Conservation (phyloP, 37 sponge, comb jelly and placozoan genomes). For the Chondrosia reniformis region DNA sequence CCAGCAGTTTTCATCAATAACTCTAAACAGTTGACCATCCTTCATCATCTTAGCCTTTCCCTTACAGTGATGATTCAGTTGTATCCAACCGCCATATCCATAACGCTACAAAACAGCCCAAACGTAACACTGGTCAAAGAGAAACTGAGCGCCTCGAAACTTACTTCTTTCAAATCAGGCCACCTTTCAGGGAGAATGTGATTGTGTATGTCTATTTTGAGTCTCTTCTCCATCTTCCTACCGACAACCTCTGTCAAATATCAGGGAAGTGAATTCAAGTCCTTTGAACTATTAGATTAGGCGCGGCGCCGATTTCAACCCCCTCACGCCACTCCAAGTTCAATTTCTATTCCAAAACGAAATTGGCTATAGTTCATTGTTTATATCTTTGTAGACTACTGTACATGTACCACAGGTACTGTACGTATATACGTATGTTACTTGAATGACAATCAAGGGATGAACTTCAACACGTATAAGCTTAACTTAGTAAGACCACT, state of each 20-base stretch:
- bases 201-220: constrained; percentile 81
- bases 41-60: constrained; percentile 86
- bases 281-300: no score
- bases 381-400: no score
- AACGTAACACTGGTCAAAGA: not conserved
- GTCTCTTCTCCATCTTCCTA: not conserved
- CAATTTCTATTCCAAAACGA: no score
- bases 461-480: constrained; percentile 4
- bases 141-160: not conserved
- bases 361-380: no score
- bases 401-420: no score
- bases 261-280: no score
- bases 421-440: no score
- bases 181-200: constrained; percentile 86
- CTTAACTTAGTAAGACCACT: not conserved
- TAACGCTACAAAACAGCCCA: constrained; percentile 40
- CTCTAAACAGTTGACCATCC: constrained; percentile 85
- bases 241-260: no score
- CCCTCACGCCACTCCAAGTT: no score
- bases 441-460: no score
- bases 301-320: no score
- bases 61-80: constrained; percentile 87
- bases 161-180: constrained; percentile 90
- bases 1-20: constrained; percentile 88
- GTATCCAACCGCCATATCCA: constrained; percentile 94